phyloP scores from a whole-genome alignment of 2,888 invertebrate genomes.

The Antheraea assamensis region DNA sequence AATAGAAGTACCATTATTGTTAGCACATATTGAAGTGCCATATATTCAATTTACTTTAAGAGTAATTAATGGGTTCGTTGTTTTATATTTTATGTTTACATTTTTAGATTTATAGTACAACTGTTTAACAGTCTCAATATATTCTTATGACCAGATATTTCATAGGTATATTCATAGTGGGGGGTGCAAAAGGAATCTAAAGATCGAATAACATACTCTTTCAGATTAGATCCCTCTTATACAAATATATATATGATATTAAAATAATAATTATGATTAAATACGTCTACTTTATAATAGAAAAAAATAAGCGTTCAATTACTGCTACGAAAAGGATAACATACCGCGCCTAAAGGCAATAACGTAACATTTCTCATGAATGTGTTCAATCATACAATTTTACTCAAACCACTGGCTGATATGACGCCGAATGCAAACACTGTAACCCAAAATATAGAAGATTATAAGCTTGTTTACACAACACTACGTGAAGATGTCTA shows the following conservation, averaged over 20 bases:
- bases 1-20: too few species aligned
- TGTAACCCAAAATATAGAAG: neutral
- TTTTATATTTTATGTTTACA: too few species aligned
- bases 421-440: neutral
- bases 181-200: neutral
- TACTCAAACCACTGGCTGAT: neutral
- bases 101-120: too few species aligned
- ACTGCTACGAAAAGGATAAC: neutral
- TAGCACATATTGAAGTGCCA: too few species aligned
- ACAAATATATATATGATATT: too few species aligned
- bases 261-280: neutral
- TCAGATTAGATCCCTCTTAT: neutral
- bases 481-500: neutral
- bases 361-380: neutral
- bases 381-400: neutral
- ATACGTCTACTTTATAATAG: neutral
- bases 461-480: neutral
- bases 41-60: too few species aligned
- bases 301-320: neutral
- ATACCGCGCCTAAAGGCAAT: neutral
- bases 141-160: too few species aligned
- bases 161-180: neutral
- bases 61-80: too few species aligned
- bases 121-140: too few species aligned
- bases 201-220: neutral